Evolutionary conservation across 2,797 vertebrate species (phyloP).

Genomic region (Pseudochromis fuscus): DNA sequence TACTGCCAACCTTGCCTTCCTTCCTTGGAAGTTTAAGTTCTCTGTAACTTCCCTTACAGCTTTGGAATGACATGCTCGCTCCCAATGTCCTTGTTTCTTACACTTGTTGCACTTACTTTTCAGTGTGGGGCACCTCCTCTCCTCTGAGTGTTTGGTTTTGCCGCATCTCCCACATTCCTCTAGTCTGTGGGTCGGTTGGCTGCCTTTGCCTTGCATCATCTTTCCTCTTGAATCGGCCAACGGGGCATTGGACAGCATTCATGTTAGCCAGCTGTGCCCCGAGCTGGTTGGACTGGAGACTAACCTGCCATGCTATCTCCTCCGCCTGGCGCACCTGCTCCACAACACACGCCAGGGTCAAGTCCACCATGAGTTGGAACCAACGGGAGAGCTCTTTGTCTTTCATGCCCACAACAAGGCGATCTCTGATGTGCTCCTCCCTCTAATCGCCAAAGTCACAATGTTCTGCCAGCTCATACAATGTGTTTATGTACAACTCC

Average conservation of each 20-base stretch:
- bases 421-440: slow-evolving; percentile 30
- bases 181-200: background rate
- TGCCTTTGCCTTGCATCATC: background rate
- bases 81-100: background rate
- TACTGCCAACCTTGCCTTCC: too few relatives aligned
- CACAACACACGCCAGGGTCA: slow-evolving; percentile 15
- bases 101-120: slow-evolving; percentile 40
- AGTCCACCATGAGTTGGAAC: slow-evolving; percentile 23
- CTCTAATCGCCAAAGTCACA: slow-evolving; percentile 18
- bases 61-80: too few relatives aligned
- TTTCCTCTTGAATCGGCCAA: background rate
- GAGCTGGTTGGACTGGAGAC: too few relatives aligned
- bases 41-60: too few relatives aligned
- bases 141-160: background rate
- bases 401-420: slow-evolving; percentile 29
- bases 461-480: slow-evolving; percentile 26
- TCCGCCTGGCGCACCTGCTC: slow-evolving; percentile 17
- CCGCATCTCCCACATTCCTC: too few relatives aligned
- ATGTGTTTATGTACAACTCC: slow-evolving; percentile 15
- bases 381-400: slow-evolving; percentile 29
- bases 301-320: slow-evolving; percentile 4
- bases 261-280: too few relatives aligned
- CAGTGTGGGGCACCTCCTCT: slow-evolving; percentile 17
- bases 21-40: too few relatives aligned
- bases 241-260: too few relatives aligned